Percentiles rank a stretch among this genome's conserved stretches.
phyloP scores from a whole-genome alignment of 1,140 invertebrate species.

The Zaprionus nigranus region DNA sequence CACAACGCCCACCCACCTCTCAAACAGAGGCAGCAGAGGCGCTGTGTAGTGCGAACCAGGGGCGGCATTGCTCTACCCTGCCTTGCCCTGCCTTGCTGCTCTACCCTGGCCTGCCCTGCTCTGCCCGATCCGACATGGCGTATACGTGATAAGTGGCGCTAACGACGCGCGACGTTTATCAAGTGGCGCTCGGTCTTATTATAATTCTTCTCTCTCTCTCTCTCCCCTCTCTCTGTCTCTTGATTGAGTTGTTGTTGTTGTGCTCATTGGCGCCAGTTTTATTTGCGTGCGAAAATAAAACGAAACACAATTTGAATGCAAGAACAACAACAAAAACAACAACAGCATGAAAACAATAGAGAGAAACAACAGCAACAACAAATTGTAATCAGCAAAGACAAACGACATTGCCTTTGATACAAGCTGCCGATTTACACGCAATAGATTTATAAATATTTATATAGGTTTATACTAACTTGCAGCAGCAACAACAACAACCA shows the following conservation, averaged over 20 bases:
- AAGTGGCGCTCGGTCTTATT: slow-evolving; percentile 57
- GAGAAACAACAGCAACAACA: background rate
- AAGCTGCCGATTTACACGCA: slow-evolving; percentile 47
- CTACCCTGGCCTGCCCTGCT: too few species aligned
- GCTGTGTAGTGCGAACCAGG: slow-evolving; percentile 1
- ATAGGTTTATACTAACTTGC: background rate
- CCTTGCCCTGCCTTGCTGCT: too few species aligned
- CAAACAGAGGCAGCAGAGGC: background rate
- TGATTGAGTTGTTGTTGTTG: slow-evolving; percentile 29
- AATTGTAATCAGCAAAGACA: slow-evolving; percentile 33
- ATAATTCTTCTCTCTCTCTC: slow-evolving; percentile 38
- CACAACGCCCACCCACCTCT: slow-evolving; percentile 1
- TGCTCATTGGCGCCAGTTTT: slow-evolving; percentile 77
- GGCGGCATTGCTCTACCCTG: slow-evolving; percentile 29
- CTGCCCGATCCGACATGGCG: slow-evolving; percentile 58
- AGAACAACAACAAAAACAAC: slow-evolving; percentile 23
- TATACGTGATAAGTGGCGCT: slow-evolving; percentile 82
- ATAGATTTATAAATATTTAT: slow-evolving; percentile 37
- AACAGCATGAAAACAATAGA: slow-evolving; percentile 6
- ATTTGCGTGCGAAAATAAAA: slow-evolving; percentile 77
- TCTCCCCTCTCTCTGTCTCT: slow-evolving; percentile 1
- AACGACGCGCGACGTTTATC: slow-evolving; percentile 79
- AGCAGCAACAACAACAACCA: slow-evolving; percentile 7
- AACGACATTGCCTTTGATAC: slow-evolving; percentile 27
- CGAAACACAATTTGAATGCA: slow-evolving; percentile 62